Conservation (phyloP, 2,797 vertebrate genomes). For the Vireo griseus region DNA sequence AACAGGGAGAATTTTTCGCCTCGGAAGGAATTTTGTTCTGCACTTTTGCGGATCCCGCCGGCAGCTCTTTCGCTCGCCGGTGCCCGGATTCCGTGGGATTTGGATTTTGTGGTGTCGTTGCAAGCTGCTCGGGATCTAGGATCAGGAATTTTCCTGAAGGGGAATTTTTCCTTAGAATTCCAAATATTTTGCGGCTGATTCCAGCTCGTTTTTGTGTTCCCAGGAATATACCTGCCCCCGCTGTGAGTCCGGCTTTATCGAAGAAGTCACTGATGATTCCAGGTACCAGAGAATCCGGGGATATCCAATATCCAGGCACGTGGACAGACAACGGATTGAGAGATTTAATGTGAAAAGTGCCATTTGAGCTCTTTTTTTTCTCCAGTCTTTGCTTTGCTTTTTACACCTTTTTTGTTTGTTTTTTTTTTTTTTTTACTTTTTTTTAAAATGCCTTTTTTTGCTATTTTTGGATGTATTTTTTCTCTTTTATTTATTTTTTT, state of each 20-base stretch:
- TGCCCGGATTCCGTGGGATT: background rate
- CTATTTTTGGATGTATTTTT: background rate
- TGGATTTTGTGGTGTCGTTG: fast-evolving
- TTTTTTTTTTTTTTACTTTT: background rate
- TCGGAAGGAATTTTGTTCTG: fast-evolving
- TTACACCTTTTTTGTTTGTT: background rate
- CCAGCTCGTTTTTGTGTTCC: background rate
- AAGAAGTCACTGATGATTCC: conserved; percentile 96
- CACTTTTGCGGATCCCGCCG: fast-evolving
- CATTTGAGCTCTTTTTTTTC: background rate
- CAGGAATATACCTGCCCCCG: conserved; percentile 95
- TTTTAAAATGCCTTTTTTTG: background rate
- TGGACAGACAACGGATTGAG: background rate
- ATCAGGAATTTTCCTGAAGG: no score
- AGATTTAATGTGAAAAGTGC: background rate
- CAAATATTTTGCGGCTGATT: background rate
- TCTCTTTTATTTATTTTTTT: background rate
- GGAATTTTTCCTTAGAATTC: background rate
- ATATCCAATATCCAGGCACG: background rate
- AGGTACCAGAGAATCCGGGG: conserved; percentile 53
- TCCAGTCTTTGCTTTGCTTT: background rate
- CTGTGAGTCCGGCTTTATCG: conserved; percentile 96
- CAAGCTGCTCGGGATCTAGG: no score
- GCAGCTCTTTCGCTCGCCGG: fast-evolving
- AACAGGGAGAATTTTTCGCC: background rate